These are phyloP conservation scores for Limnothrissa miodon DNA, from an alignment of 2,113 vertebrate genomes.

Conservation along the genomic window DNA sequence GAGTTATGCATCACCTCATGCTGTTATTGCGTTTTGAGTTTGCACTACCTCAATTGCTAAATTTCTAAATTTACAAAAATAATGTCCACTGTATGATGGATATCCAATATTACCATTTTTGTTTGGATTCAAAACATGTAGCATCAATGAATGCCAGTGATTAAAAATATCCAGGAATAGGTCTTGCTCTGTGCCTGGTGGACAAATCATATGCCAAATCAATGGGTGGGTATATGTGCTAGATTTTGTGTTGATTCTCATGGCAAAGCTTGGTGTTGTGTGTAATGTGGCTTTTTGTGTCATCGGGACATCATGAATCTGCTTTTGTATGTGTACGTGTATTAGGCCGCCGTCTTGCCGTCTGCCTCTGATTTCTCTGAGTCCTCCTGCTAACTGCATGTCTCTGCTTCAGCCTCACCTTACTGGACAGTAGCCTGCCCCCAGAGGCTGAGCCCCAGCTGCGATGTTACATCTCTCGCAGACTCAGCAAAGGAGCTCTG, in stretches of 20 bases:
- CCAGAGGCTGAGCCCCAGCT: slow-evolving; percentile 85
- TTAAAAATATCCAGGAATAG: neutral
- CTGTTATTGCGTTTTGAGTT: too few relatives aligned
- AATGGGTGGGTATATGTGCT: neutral
- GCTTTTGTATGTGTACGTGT: neutral
- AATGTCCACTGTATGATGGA: too few relatives aligned
- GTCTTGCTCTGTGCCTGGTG: slow-evolving; percentile 12
- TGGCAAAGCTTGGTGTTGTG: slow-evolving; percentile 9
- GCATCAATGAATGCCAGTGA: neutral
- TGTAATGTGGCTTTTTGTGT: slow-evolving; percentile 17
- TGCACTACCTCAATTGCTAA: too few relatives aligned
- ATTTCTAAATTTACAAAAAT: too few relatives aligned
- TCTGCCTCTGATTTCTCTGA: slow-evolving; percentile 30
- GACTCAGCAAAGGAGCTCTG: slow-evolving; percentile 88
- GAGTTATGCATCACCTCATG: too few relatives aligned
- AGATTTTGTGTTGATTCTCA: neutral
- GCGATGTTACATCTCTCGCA: slow-evolving; percentile 82
- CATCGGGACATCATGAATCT: slow-evolving; percentile 1
- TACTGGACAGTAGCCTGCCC: slow-evolving; percentile 85
- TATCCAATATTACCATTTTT: neutral
- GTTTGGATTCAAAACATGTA: neutral
- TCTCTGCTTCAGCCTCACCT: slow-evolving; percentile 75
- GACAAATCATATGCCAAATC: neutral
- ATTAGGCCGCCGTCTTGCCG: neutral
- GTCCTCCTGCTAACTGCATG: slow-evolving; percentile 51